Conservation (phyloP, 2,797 vertebrate genomes). For the Malurus leucopterus region DNA sequence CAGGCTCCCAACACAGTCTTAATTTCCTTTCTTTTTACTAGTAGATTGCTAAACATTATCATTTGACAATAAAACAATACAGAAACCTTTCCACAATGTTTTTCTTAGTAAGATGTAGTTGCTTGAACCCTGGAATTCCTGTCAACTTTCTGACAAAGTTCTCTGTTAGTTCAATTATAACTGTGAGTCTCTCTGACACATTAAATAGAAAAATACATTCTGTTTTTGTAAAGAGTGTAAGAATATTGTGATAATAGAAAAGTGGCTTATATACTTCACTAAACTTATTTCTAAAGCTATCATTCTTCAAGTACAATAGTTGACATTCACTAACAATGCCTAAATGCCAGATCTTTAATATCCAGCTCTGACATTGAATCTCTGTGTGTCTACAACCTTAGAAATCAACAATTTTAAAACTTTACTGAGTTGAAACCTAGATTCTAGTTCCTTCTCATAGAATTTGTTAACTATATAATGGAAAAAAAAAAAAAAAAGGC, state of each 20-base stretch:
- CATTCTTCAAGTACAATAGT: background rate
- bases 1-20: background rate
- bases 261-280: background rate
- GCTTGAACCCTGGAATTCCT: background rate
- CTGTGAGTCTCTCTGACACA: background rate
- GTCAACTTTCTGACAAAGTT: background rate
- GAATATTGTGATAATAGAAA: background rate
- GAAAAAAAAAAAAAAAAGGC: background rate
- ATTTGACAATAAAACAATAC: background rate
- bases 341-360: constrained; percentile 21
- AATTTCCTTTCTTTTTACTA: background rate
- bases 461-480: background rate
- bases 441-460: background rate
- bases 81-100: background rate
- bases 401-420: background rate
- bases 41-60: background rate
- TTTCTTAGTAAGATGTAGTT: background rate
- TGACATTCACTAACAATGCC: constrained; percentile 40
- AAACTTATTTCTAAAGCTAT: constrained; percentile 35
- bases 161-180: background rate
- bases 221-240: background rate
- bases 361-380: background rate
- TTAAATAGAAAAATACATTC: background rate
- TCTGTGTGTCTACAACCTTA: background rate
- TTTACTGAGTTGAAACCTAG: background rate